These are phyloP conservation scores for Cydia amplana DNA, from an alignment of 1,140 invertebrate genomes.

Conservation along the genomic window DNA sequence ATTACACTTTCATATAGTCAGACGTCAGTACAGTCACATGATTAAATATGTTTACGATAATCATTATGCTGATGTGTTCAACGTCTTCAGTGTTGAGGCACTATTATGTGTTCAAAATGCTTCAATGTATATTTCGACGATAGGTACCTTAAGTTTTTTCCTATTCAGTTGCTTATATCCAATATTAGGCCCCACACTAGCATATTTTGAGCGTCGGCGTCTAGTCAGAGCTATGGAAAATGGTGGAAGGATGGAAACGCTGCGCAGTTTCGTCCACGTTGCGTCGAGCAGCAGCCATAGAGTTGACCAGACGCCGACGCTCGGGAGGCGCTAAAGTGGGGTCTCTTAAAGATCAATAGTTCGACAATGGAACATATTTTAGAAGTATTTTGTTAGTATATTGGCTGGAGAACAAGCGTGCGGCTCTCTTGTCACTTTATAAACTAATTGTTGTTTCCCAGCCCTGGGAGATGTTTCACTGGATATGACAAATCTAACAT, in stretches of 20 bases:
- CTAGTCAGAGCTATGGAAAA: too few species aligned
- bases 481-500: constrained; percentile 63
- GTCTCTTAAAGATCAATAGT: too few species aligned
- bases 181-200: too few species aligned
- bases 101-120: neutral
- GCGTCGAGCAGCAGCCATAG: too few species aligned
- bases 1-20: constrained; percentile 23
- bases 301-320: too few species aligned
- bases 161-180: too few species aligned
- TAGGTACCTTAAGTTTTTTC: neutral
- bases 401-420: constrained; percentile 49
- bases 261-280: too few species aligned
- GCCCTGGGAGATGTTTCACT: constrained; percentile 40
- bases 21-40: constrained; percentile 40
- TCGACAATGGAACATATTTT: neutral
- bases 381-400: neutral
- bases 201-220: too few species aligned
- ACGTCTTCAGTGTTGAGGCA: neutral
- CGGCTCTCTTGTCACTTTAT: constrained; percentile 46
- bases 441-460: constrained; percentile 36
- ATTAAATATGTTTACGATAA: neutral
- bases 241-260: too few species aligned
- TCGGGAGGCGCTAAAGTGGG: too few species aligned
- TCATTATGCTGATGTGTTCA: constrained; percentile 18
- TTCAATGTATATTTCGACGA: neutral